phyloP scores from a whole-genome alignment of 2,888 invertebrate species.

The Meganola albula region DNA sequence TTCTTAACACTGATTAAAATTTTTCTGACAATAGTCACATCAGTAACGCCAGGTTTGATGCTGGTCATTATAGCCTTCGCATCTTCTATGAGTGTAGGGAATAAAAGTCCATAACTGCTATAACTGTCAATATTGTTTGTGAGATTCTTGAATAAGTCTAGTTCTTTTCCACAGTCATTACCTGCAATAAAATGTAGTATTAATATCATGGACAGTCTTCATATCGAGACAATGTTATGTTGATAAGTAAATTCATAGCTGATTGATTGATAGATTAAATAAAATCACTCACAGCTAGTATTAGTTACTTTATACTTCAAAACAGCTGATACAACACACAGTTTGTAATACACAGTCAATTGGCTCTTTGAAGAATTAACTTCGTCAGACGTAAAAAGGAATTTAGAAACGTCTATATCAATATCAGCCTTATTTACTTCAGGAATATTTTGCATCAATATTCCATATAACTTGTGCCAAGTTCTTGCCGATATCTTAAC shows the following conservation, averaged over 20 bases:
- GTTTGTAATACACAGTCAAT: slow-evolving; percentile 28
- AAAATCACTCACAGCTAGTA: slow-evolving; percentile 46
- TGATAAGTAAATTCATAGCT: too few relatives aligned
- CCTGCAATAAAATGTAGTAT: too few relatives aligned
- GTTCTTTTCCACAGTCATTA: slow-evolving; percentile 22
- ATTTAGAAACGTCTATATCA: slow-evolving; percentile 24
- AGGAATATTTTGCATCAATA: slow-evolving; percentile 18
- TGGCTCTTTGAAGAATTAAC: neutral
- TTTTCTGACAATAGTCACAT: slow-evolving; percentile 25
- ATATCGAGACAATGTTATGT: too few relatives aligned
- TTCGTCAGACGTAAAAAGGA: slow-evolving; percentile 7
- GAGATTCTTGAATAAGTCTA: slow-evolving; percentile 27
- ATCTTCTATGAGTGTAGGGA: slow-evolving; percentile 35
- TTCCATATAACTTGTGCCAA: slow-evolving; percentile 43
- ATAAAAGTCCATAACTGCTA: slow-evolving; percentile 25
- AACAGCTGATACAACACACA: slow-evolving; percentile 35
- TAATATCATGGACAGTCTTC: too few relatives aligned
- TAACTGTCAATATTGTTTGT: slow-evolving; percentile 29
- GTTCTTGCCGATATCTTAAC: slow-evolving; percentile 31
- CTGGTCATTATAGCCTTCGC: slow-evolving; percentile 30
- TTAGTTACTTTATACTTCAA: slow-evolving; percentile 33
- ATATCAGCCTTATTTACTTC: slow-evolving; percentile 23
- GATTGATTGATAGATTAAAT: too few relatives aligned
- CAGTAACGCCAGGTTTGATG: slow-evolving; percentile 1
- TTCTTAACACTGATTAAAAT: slow-evolving; percentile 34